Conservation (phyloP, 2,113 vertebrate genomes). For the Neotragus pygmaeus region DNA sequence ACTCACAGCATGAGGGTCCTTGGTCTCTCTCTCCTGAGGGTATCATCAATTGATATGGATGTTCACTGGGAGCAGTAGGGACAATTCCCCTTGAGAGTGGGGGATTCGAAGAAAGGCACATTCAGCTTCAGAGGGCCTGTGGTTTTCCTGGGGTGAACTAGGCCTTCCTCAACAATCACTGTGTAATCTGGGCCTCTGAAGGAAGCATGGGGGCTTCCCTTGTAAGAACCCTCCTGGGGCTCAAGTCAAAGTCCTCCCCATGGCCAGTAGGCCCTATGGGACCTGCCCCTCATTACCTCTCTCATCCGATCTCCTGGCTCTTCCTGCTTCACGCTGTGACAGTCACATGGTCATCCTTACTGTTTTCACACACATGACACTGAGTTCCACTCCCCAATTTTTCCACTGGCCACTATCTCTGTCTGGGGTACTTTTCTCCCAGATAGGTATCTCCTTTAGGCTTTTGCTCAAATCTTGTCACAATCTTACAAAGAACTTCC, state of each 20-base stretch:
- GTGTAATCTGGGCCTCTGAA: background rate
- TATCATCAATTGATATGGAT: no score
- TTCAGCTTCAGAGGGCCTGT: background rate
- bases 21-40: no score
- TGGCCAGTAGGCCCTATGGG: background rate
- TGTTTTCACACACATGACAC: background rate
- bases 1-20: no score
- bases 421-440: background rate
- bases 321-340: background rate
- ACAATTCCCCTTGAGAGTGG: background rate
- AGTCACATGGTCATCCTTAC: background rate
- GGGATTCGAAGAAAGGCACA: background rate
- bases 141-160: background rate
- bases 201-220: background rate
- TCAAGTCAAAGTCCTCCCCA: background rate
- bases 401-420: background rate
- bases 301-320: background rate
- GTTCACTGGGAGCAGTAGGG: no score
- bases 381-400: background rate
- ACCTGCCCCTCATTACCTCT: background rate
- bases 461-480: background rate
- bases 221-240: background rate
- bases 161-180: background rate
- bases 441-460: background rate
- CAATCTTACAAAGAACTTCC: no score